Percentiles rank a stretch among this genome's conserved stretches.
phyloP scores from a whole-genome alignment of 2,797 vertebrate species.

The Peromyscus aztecus region DNA sequence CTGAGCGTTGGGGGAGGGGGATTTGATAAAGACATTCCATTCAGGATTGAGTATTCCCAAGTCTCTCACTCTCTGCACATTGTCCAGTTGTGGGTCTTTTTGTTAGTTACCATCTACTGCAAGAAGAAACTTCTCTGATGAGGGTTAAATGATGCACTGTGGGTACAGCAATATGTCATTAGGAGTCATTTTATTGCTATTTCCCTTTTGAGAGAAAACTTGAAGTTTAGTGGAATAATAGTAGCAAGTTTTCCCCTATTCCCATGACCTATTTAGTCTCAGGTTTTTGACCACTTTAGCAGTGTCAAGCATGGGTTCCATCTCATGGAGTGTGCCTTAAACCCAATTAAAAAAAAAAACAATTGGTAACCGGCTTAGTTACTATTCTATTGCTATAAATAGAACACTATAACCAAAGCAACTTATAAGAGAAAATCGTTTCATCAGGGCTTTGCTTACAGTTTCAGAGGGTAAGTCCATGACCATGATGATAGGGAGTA shows the following conservation, averaged over 20 bases:
- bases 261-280: not conserved
- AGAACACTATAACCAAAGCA: not conserved
- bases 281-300: not conserved
- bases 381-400: not conserved
- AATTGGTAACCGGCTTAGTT: not conserved
- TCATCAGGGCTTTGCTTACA: not conserved
- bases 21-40: not conserved
- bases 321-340: not conserved
- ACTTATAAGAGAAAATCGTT: not conserved
- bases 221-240: not conserved
- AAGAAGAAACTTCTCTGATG: not conserved
- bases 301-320: not conserved
- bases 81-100: not conserved
- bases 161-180: not conserved
- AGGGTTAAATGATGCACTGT: not conserved
- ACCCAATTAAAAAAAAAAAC: not conserved
- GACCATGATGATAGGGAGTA: not conserved
- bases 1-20: not conserved
- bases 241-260: no score
- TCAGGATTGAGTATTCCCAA: not conserved
- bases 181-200: not conserved
- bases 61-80: not conserved
- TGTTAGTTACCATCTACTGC: not conserved
- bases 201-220: not conserved
- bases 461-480: not conserved